These are phyloP conservation scores for Drosophila peninsularis DNA, from an alignment of 2,888 invertebrate genomes.

Conservation along the genomic window DNA sequence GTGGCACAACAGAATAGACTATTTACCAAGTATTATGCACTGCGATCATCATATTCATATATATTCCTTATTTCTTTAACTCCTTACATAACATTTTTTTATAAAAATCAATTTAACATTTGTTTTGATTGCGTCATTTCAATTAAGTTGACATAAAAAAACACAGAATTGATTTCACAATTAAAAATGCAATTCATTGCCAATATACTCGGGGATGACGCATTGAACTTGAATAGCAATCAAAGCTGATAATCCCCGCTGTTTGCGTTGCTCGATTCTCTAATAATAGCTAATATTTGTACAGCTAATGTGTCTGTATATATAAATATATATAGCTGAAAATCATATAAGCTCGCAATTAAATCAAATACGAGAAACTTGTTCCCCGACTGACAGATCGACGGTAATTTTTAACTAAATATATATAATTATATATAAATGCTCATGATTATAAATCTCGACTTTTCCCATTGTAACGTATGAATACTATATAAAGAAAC, in stretches of 20 bases:
- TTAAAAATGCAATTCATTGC: conserved; percentile 8
- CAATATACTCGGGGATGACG: conserved; percentile 1
- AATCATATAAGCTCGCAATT: conserved; percentile 20
- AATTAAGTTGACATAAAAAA: neutral
- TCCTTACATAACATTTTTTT: conserved; percentile 36
- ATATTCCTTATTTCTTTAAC: neutral
- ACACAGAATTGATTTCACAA: neutral
- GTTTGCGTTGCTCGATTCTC: neutral
- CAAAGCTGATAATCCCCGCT: conserved; percentile 8
- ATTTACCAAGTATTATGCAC: neutral
- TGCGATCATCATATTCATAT: conserved; percentile 2
- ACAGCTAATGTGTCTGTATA: conserved; percentile 8
- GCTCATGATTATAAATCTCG: too few relatives aligned
- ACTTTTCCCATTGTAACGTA: too few relatives aligned
- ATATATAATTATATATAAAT: too few relatives aligned
- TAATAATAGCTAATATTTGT: conserved; percentile 13
- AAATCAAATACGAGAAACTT: conserved; percentile 6
- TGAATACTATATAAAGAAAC: too few relatives aligned
- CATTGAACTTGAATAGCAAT: conserved; percentile 39
- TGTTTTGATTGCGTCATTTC: conserved; percentile 8
- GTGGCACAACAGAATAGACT: neutral
- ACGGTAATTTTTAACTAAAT: neutral
- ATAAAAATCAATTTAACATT: conserved; percentile 19
- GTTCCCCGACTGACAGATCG: neutral
- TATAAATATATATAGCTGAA: conserved; percentile 13